phyloP scores from a whole-genome alignment of 1,140 invertebrate species.

The Paramacrobiotus metropolitanus region DNA sequence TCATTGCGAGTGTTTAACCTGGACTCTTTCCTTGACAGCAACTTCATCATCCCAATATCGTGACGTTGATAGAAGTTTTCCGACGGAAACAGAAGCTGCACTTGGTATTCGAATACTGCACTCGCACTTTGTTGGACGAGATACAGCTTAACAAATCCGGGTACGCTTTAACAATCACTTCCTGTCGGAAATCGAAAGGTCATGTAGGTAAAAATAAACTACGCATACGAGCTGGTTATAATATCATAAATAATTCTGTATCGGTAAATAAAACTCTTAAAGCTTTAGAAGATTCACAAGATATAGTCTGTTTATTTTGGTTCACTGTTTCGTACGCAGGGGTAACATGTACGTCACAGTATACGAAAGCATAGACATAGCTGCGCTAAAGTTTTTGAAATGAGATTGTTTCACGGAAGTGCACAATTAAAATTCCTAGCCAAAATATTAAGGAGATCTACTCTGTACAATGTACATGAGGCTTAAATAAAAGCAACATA shows the following conservation, averaged over 20 bases:
- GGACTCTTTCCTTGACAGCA: constrained; percentile 32
- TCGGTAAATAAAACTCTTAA: neutral
- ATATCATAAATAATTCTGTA: neutral
- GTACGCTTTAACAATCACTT: too few species aligned
- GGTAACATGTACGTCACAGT: too few species aligned
- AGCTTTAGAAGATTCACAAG: neutral
- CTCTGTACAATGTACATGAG: too few species aligned
- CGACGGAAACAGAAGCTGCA: constrained; percentile 53
- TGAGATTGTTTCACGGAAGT: too few species aligned
- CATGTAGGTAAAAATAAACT: neutral
- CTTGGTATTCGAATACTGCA: constrained; percentile 65
- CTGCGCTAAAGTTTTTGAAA: too few species aligned
- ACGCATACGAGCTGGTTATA: too few species aligned
- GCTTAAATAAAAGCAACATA: too few species aligned
- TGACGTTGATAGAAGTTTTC: constrained; percentile 69
- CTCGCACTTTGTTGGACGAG: constrained; percentile 60
- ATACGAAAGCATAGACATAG: too few species aligned
- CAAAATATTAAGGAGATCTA: neutral
- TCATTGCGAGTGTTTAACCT: neutral
- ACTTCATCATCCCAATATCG: constrained; percentile 61
- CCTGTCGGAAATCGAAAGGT: too few species aligned
- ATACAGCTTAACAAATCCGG: constrained; percentile 28
- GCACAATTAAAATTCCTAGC: too few species aligned
- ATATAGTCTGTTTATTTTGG: neutral
- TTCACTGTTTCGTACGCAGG: neutral